These are phyloP conservation scores for Euplagia quadripunctaria DNA, from an alignment of 2,888 invertebrate genomes.

Conservation along the genomic window DNA sequence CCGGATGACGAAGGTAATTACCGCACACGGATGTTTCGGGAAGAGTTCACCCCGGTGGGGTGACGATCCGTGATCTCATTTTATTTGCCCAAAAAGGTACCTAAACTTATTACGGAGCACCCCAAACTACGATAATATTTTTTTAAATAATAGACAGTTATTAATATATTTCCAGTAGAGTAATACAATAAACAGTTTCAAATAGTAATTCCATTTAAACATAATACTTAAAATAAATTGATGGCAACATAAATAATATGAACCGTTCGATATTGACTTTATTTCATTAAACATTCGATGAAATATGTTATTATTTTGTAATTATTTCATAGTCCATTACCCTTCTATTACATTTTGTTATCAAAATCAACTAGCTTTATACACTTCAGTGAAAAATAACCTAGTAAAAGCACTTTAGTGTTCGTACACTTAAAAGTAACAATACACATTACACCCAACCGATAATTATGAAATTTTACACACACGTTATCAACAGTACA, in stretches of 20 bases:
- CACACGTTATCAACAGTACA: no score
- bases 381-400: background rate
- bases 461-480: background rate
- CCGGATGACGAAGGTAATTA: no score
- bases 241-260: background rate
- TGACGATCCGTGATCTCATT: no score
- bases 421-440: background rate
- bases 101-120: no score
- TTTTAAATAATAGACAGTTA: no score
- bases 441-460: background rate
- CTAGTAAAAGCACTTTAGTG: background rate
- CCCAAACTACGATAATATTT: no score
- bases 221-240: background rate
- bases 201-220: background rate
- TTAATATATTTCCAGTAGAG: background rate
- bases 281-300: background rate
- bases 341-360: background rate
- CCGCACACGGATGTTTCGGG: no score
- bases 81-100: no score
- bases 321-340: background rate
- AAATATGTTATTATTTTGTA: background rate
- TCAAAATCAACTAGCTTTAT: background rate
- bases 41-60: no score
- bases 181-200: background rate
- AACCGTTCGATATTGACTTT: background rate